phyloP scores from a whole-genome alignment of 2,888 invertebrate species.

The Entomobrya proxima region DNA sequence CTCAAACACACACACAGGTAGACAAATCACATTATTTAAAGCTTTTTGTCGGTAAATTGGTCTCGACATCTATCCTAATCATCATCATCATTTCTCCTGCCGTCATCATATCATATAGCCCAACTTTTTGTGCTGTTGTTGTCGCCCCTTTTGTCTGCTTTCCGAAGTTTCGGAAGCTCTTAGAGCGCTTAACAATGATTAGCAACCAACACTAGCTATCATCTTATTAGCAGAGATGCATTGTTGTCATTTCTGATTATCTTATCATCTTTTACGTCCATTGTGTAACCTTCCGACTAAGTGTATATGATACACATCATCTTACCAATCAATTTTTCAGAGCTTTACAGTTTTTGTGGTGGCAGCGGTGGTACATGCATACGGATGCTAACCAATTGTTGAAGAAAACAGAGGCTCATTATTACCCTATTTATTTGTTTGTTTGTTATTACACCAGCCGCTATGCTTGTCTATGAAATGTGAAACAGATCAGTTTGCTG shows the following conservation, averaged over 20 bases:
- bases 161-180: conserved; percentile 35
- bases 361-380: too few relatives aligned
- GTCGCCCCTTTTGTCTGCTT: background rate
- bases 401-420: conserved; percentile 14
- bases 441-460: background rate
- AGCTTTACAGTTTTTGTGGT: background rate
- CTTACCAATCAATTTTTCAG: background rate
- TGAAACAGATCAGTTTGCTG: background rate
- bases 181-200: conserved; percentile 44
- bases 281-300: background rate
- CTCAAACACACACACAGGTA: too few relatives aligned
- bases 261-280: background rate
- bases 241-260: conserved; percentile 40
- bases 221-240: conserved; percentile 20
- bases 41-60: too few relatives aligned
- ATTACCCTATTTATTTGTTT: conserved; percentile 15
- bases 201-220: conserved; percentile 26
- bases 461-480: background rate
- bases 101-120: too few relatives aligned
- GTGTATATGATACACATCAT: background rate
- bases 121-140: background rate
- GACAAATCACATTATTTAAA: too few relatives aligned
- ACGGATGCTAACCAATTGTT: background rate
- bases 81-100: too few relatives aligned
- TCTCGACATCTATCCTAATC: too few relatives aligned